These are phyloP conservation scores for Ceyx cyanopectus DNA, from an alignment of 2,113 vertebrate species.

Conservation along the genomic window DNA sequence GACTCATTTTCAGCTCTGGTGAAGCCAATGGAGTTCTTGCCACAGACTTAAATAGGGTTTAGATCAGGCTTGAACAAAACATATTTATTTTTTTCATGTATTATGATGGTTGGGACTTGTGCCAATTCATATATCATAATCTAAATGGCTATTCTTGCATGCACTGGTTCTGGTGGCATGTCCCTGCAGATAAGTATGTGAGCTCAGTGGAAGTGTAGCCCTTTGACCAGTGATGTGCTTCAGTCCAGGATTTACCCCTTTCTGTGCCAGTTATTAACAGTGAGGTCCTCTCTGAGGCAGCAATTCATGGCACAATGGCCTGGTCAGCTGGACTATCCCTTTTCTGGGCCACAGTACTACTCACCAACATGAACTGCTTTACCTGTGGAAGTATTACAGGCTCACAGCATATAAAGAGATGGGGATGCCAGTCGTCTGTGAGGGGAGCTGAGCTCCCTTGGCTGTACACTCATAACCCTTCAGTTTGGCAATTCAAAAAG, in stretches of 20 bases:
- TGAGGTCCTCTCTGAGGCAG: background rate
- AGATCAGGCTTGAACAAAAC: background rate
- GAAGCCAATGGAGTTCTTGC: background rate
- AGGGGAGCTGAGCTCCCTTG: background rate
- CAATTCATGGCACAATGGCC: background rate
- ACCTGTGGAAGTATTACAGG: rapidly evolving
- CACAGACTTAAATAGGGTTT: background rate
- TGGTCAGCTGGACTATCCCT: background rate
- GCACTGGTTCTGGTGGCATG: background rate
- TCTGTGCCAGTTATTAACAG: background rate
- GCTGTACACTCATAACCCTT: background rate
- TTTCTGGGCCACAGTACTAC: background rate
- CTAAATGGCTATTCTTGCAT: background rate
- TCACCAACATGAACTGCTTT: background rate
- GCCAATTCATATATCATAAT: background rate
- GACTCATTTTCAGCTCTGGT: background rate
- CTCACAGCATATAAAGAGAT: rapidly evolving
- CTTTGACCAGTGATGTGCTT: background rate
- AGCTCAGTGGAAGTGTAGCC: background rate
- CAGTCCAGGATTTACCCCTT: background rate
- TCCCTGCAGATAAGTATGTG: background rate
- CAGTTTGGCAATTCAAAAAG: background rate
- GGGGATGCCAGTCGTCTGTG: background rate
- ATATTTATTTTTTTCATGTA: background rate
- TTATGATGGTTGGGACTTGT: background rate